These are phyloP conservation scores for Crypturellus tataupa DNA, from an alignment of 2,797 vertebrate genomes.

Conservation along the genomic window DNA sequence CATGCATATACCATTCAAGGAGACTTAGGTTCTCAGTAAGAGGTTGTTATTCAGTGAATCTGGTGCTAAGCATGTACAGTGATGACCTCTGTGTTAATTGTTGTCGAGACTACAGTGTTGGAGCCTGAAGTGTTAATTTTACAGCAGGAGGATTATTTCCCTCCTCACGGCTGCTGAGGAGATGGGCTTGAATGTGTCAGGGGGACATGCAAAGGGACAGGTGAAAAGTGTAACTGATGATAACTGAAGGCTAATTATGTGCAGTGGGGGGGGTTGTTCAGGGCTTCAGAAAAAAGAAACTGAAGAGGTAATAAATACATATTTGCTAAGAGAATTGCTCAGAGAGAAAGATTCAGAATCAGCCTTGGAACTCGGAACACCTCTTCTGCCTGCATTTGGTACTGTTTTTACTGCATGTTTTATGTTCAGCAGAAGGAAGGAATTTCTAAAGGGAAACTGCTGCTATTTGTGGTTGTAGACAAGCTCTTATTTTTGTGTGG, in stretches of 20 bases:
- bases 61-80: neutral
- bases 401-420: neutral
- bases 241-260: neutral
- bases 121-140: neutral
- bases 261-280: neutral
- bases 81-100: neutral
- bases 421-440: neutral
- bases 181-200: neutral
- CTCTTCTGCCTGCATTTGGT: neutral
- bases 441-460: neutral
- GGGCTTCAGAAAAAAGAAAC: neutral
- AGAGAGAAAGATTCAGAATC: neutral
- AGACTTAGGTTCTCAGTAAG: neutral
- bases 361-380: neutral
- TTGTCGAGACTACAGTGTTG: neutral
- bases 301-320: no score
- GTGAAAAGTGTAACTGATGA: neutral
- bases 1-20: neutral
- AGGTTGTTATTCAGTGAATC: neutral
- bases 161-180: neutral
- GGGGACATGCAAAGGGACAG: neutral
- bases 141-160: neutral
- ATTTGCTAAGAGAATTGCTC: neutral
- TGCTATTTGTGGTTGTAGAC: neutral
- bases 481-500: neutral